These are phyloP conservation scores for Sialia sialis DNA, from an alignment of 2,113 vertebrate species.

Conservation along the genomic window DNA sequence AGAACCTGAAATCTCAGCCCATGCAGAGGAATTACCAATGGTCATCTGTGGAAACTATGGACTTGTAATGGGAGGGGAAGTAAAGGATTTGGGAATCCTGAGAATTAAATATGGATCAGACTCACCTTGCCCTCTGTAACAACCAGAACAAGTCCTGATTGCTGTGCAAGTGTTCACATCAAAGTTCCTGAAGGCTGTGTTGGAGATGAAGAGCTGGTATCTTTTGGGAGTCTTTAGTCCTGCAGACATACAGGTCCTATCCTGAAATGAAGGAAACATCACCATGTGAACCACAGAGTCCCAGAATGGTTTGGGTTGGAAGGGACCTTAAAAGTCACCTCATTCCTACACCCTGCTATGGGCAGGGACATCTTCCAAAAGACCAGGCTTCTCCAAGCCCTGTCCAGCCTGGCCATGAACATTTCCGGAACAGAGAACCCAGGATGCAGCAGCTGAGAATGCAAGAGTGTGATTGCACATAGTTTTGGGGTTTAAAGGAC, in stretches of 20 bases:
- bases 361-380: neutral
- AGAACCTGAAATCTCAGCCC: neutral
- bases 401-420: too few relatives aligned
- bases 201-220: slow-evolving; percentile 60
- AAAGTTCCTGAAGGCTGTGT: slow-evolving; percentile 72
- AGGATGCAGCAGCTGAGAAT: neutral
- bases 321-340: neutral
- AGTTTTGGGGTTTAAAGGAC: neutral
- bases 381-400: neutral
- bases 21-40: fast-evolving
- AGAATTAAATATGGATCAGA: neutral
- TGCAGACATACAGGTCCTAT: slow-evolving; percentile 65
- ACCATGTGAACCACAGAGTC: neutral
- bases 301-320: neutral
- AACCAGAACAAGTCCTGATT: slow-evolving; percentile 72
- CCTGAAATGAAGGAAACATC: neutral
- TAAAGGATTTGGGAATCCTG: neutral
- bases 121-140: slow-evolving; percentile 73
- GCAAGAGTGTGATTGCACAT: too few relatives aligned
- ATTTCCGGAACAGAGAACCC: neutral
- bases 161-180: slow-evolving; percentile 56
- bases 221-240: slow-evolving; percentile 72
- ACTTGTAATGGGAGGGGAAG: neutral
- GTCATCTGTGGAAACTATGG: neutral
- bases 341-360: neutral